A percentile compares a stretch with the other conserved stretches of the same genome.
Conservation (phyloP, 2,797 vertebrate species). For the Mormyrops boulengeri region DNA sequence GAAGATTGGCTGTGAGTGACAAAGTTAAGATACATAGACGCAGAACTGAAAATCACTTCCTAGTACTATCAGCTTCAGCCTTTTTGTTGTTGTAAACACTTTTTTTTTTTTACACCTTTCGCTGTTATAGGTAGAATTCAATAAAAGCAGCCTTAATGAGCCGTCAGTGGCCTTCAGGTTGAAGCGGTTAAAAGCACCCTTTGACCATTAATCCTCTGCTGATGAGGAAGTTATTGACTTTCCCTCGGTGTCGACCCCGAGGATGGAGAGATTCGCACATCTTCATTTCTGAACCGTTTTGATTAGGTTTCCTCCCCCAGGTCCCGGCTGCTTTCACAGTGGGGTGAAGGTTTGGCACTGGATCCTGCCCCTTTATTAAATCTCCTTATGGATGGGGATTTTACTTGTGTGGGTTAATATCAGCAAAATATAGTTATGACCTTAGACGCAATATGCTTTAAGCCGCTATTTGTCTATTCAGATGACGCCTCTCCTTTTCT, state of each 20-base stretch:
- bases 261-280: constrained; percentile 12
- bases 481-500: constrained; percentile 26
- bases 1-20: not conserved
- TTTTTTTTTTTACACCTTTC: not conserved
- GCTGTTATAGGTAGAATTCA: constrained; percentile 30
- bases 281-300: constrained; percentile 13
- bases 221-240: constrained; percentile 47
- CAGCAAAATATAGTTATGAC: constrained; percentile 36
- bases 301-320: not conserved
- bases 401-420: constrained; percentile 39
- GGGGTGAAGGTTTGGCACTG: constrained; percentile 3
- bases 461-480: constrained; percentile 44
- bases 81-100: not conserved
- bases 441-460: constrained; percentile 45
- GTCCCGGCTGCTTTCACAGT: not conserved
- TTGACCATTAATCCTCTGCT: constrained; percentile 39
- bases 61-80: not conserved
- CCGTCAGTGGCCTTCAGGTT: constrained; percentile 28
- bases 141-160: constrained; percentile 30
- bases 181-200: constrained; percentile 46
- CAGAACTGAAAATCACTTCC: not conserved
- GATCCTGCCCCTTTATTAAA: constrained; percentile 24
- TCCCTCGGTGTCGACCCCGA: constrained; percentile 19
- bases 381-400: constrained; percentile 7
- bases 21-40: not conserved